Evolutionary conservation across 2,888 invertebrate genomes (phyloP), one percentile per base, ranked within the genome.

Genomic region (Ligdia adustata): DNA sequence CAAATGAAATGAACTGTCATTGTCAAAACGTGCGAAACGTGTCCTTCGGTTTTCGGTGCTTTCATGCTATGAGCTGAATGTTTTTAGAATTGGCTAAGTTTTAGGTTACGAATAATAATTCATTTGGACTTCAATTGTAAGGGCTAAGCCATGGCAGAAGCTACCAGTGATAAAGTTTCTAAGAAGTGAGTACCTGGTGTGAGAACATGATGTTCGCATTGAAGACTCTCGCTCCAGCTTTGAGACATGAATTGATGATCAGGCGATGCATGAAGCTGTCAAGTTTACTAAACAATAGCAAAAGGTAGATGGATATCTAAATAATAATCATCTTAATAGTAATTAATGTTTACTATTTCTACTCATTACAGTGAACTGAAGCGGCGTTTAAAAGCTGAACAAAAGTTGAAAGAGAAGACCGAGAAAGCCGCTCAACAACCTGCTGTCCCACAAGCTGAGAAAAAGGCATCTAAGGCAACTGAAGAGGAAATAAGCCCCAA

Each of bases 331-430:
- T 38, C 47, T 22, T 29, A 55, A 51, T 55, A 44, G 26, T 60
- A 65, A 60, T 71, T 55, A 73, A 50, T 57, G 62, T 60, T 44
- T 44, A 56, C 31, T 16, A 3, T 2, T 7, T 20, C 6, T 4
- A 3, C 5, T 41, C 40, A 50, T 72, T 71, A 15, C 82, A 99
- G 99, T 92, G 99, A 99, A 88, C 91, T 96, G 62, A 99, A 99
- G 90, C 92, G 99, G 48, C 93, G 97, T 6, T 75, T 95, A 45
- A 99, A 99, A 86, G 95, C 96, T 4, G 97, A 98, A 73, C 96
- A 98, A 79, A 99, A 99, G 77, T 94, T 96, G 6, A 96, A 97
- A 76, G 97, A 98, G 69, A 98, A 98, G 74, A 92, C 93, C 0
- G 96, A 95, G 66, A 97, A 97, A 70, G 91, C 90, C 5, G 91